These are phyloP conservation scores for Peromyscus eremicus DNA, from an alignment of 2,797 vertebrate genomes.

Conservation along the genomic window DNA sequence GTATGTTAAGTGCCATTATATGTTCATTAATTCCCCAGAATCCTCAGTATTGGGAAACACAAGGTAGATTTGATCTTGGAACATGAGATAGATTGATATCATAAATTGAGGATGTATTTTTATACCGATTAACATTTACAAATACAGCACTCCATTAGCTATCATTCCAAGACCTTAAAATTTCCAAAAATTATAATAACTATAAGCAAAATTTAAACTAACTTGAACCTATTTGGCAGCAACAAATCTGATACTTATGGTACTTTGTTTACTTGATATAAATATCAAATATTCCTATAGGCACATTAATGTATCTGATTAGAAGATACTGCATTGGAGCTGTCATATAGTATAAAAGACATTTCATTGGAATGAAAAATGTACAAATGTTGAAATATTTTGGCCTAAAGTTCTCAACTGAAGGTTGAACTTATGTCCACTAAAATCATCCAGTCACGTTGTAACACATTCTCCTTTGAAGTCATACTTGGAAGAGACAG, in stretches of 20 bases:
- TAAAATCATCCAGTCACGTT: not conserved
- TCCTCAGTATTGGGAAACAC: slow-evolving; percentile 6
- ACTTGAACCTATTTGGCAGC: not conserved
- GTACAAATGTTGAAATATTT: slow-evolving; percentile 28
- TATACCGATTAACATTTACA: slow-evolving; percentile 1
- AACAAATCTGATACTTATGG: not conserved
- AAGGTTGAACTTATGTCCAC: not conserved
- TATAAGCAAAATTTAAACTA: slow-evolving; percentile 2
- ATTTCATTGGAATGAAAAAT: not conserved
- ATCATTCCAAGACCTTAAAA: slow-evolving; percentile 11
- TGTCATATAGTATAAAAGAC: not conserved
- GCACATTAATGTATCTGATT: slow-evolving; percentile 4
- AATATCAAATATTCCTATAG: slow-evolving; percentile 49
- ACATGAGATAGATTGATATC: not conserved
- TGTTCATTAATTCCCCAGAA: slow-evolving; percentile 53
- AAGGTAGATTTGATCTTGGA: slow-evolving; percentile 21
- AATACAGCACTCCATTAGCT: not conserved
- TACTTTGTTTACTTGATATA: slow-evolving; percentile 22
- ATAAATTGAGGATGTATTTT: slow-evolving; percentile 20
- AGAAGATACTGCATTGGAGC: not conserved
- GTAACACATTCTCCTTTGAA: not conserved
- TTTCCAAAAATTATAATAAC: not conserved
- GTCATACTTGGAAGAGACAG: not conserved
- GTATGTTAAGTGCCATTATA: not conserved
- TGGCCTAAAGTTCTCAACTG: not conserved